Base-by-base conservation (phyloP, 2,888 invertebrate species). In the Xestia c-nigrum region DNA sequence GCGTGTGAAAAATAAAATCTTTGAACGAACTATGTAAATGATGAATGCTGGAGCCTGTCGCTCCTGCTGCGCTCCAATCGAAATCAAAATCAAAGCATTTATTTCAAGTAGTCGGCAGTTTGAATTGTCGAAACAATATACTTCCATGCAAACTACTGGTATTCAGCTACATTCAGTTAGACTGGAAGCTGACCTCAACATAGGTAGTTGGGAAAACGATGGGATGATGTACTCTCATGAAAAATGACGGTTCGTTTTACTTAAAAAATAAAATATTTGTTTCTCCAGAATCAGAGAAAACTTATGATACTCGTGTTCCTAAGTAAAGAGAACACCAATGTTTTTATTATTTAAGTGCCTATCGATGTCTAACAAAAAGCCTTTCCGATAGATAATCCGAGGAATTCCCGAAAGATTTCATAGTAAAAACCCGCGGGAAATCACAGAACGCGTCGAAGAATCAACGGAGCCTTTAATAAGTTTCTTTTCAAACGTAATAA, bases 381-480 rank as follows among this genome's bases (percentile, higher is more conserved):
- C 24, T 73, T 68, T 71, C 64, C 64, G n/a, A 76, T 76, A 72
- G 68, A 69, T 74, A 79, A 80, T 70, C 86, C 72, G 19, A 76
- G n/a, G 12, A 63, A 83, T 70, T 69, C 79, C 76, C 86, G n/a
- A 57, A 73, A 43, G 74, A 71, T 69, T 76, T 80, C 64, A 70
- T 64, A 24, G 80, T 68, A 68, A 72, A 46, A 83, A 84, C 87
- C 74, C 80, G 16, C 72, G 87, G 85, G 85, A 87, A 85, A 85
- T 85, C 85, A 80, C 64, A 74, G 73, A 71, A 68, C 70, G 72
- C 64, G 74, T 63, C 68, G 76, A 68, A 76, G 74, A 85, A 80
- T 76, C 79, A 74, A 74, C 74, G 59, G 52, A 57, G 63, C 52
- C 72, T 82, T 72, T 79, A 78, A 78, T 70, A 76, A 74, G 69